Evolutionary conservation across 1,140 invertebrate species (phyloP), one percentile per base, ranked within the genome.

Genomic region (Eubasilissa regina): DNA sequence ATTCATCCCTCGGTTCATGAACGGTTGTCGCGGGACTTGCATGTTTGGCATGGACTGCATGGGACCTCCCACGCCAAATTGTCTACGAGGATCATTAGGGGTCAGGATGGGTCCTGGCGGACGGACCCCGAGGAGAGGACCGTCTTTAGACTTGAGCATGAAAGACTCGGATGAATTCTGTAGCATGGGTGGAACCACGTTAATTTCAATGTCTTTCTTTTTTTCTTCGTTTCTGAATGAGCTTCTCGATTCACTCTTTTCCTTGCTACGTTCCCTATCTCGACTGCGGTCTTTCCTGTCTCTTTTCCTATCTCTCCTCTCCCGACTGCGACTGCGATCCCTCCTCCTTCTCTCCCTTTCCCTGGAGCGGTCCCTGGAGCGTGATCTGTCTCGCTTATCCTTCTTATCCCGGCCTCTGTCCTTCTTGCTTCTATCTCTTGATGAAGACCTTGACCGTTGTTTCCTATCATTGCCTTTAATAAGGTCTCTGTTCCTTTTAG

Each of bases 291-390:
- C 89, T 79, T 89, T 89, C 47, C 90, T 87, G 70, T 90, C 89
- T 8, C 90, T 84, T 75, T 89, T 86, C 25, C 88, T 87, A 79
- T 92, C 91, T 11, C 91, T 89, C 21, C 91, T 85, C 19, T 92
- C 89, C 10, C 90, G 84, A 74, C 89, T 90, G 3, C 91, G 86
- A 68, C 90, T 90, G 10, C 91, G 86, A 17, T 91, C 91, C 9
- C 91, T 84, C 13, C 89, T 85, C n/a, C 88, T 84, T 44, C 88
- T 83, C 11, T 90, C 90, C 11, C 89, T 85, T 9, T 89, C 89
- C 4, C 89, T 83, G 7, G 88, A 89, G 25, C 89, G 86, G 19
- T 90, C 89, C 0, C 89, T 85, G 0, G 89, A 89, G 0, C 88
- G 84, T 0, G 89, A 89, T 8, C 89, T 84, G 85, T 19, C 87